Evolutionary conservation across 2,888 invertebrate species (phyloP), one percentile per base, ranked within the genome.

Genomic region (Caenorhabditis afra): DNA sequence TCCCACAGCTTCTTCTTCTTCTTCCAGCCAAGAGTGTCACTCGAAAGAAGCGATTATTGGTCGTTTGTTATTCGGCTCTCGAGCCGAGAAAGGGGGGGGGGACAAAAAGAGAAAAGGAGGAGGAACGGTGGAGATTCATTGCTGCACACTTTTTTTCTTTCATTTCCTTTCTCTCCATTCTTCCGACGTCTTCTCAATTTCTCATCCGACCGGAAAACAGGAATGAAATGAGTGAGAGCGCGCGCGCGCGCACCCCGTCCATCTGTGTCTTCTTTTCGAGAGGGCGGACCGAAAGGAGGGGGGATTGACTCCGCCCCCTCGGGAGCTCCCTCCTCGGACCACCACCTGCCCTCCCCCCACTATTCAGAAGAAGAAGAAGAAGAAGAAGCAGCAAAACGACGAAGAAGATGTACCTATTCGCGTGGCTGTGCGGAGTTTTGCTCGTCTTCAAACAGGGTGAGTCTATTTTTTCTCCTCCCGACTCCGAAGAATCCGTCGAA

Each of bases 191-290:
- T 45, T 70, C 61, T 44, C 68, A 35, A 68, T 61, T 70, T 61
- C 53, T 49, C 50, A 23, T 67, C 29, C 29, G 29, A 71, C 71
- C 62, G 64, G 68, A 71, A 71, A 71, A 71, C 71, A 64, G 62
- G 62, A 59, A 64, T 71, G 64, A 64, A 71, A 71, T 71, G 71
- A 64, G 71, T 55, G 66, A 45, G 23, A 29, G 23, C 52, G 29
- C 23, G 41, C 22, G 14, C 53, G 20, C 35, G 37, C 37, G 45
- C 52, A 58, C 58, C 29, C 29, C 11, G 2, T 62, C 70, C 71
- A 62, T 64, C 71, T 71, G 62, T 71, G 71, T 71, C 71, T 62
- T 64, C 64, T 71, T 64, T 62, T 49, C 16, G n/a, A n/a, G n/a
- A n/a, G n/a, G n/a, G n/a, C 29, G 29, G 7, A 7, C 4, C 29